A percentile compares a stretch with the other conserved stretches of the same genome.
Conservation (phyloP, 1,140 invertebrate species). For the Zelostemma sp. region DNA sequence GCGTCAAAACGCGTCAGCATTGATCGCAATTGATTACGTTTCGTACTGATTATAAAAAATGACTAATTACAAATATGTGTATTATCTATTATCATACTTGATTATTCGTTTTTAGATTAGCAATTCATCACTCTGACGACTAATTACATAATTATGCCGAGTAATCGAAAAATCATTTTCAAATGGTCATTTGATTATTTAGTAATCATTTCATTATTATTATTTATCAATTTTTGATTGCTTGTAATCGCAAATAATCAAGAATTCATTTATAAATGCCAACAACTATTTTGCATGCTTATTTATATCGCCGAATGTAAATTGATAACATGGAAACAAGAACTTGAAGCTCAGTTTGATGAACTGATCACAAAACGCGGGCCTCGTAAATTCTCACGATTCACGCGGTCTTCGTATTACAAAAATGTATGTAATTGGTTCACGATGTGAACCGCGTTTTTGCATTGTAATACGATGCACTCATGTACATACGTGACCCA, state of each 20-base stretch:
- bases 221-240: no score
- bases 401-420: not conserved
- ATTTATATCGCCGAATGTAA: no score
- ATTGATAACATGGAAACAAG: not conserved
- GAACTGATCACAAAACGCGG: not conserved
- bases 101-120: no score
- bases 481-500: not conserved
- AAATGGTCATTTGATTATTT: not conserved
- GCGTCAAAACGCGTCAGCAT: conserved; percentile 13
- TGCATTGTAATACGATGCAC: not conserved
- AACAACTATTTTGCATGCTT: not conserved
- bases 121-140: no score
- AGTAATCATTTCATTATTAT: not conserved
- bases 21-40: conserved; percentile 15
- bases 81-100: no score
- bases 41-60: no score
- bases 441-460: not conserved
- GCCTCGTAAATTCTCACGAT: no score
- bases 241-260: no score
- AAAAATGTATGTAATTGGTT: not conserved
- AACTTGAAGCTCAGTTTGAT: not conserved
- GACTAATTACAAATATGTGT: not conserved
- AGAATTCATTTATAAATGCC: not conserved
- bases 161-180: not conserved
- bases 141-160: no score